Evolutionary conservation across 37 sponge, comb jelly and placozoan genomes (phyloP).

Genomic region (Ephydatia muelleri): DNA sequence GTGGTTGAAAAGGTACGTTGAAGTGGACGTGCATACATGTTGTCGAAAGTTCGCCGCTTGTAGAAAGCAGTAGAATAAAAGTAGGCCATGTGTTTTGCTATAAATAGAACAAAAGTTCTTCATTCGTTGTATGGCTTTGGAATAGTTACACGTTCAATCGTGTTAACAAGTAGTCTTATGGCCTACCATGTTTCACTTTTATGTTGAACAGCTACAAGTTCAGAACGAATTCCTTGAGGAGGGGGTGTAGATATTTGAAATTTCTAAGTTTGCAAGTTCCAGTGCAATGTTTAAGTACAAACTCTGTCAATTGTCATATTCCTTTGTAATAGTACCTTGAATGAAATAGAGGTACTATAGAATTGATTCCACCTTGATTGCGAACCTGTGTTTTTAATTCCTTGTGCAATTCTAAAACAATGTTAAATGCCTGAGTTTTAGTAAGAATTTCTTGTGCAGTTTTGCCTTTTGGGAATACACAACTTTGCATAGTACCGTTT

Average conservation of each 20-base stretch:
- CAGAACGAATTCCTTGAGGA: constrained; percentile 12
- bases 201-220: too few species aligned
- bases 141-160: too few species aligned
- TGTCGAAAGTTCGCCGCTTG: too few species aligned
- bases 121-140: too few species aligned
- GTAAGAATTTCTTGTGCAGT: background rate
- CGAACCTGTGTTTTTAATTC: background rate
- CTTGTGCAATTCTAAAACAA: constrained; percentile 1
- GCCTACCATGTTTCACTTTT: too few species aligned
- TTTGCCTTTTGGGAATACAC: background rate
- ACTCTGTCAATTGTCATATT: background rate
- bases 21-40: too few species aligned
- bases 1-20: too few species aligned
- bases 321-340: constrained; percentile 19
- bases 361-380: constrained; percentile 4
- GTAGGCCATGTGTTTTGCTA: too few species aligned
- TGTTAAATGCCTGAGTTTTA: background rate
- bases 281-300: constrained; percentile 5
- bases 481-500: background rate
- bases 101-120: too few species aligned
- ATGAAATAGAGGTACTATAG: constrained; percentile 5
- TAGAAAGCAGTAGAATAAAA: too few species aligned
- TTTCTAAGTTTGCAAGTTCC: constrained; percentile 15
- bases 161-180: too few species aligned
- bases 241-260: constrained; percentile 13